phyloP scores from a whole-genome alignment of 2,113 vertebrate species.

The Microtus ochrogaster region DNA sequence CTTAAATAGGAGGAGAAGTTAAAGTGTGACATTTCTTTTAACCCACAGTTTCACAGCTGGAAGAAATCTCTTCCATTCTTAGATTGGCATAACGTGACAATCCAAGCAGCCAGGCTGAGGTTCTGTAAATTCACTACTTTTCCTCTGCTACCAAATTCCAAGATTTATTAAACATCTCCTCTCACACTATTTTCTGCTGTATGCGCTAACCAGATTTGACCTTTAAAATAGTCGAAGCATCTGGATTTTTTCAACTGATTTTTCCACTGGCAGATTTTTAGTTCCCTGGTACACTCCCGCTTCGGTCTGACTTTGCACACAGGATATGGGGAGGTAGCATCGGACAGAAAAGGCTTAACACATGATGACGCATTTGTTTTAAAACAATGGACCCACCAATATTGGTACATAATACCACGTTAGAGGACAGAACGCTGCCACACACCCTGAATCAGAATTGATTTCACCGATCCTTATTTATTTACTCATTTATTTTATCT shows the following conservation, averaged over 20 bases:
- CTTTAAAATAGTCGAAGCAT: conserved; percentile 75
- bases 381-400: conserved; percentile 30
- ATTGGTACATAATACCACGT: background rate
- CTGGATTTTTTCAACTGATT: conserved; percentile 75
- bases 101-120: conserved; percentile 63
- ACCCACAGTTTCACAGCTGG: conserved; percentile 81
- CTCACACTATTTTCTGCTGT: conserved; percentile 64
- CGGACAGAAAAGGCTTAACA: conserved; percentile 54
- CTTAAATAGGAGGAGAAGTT: conserved; percentile 71
- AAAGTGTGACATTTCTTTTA: conserved; percentile 79
- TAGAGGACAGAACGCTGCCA: conserved; percentile 21
- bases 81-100: conserved; percentile 74
- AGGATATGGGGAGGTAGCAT: background rate
- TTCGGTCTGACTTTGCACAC: background rate
- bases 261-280: conserved; percentile 53
- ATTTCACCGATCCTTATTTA: background rate
- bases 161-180: conserved; percentile 78
- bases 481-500: background rate
- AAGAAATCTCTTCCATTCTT: conserved; percentile 77
- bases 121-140: conserved; percentile 74
- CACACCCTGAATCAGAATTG: background rate
- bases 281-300: conserved; percentile 38
- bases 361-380: conserved; percentile 41
- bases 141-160: conserved; percentile 75
- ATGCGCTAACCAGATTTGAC: conserved; percentile 72